phyloP scores from a whole-genome alignment of 2,113 vertebrate genomes.

The Furnarius figulus region DNA sequence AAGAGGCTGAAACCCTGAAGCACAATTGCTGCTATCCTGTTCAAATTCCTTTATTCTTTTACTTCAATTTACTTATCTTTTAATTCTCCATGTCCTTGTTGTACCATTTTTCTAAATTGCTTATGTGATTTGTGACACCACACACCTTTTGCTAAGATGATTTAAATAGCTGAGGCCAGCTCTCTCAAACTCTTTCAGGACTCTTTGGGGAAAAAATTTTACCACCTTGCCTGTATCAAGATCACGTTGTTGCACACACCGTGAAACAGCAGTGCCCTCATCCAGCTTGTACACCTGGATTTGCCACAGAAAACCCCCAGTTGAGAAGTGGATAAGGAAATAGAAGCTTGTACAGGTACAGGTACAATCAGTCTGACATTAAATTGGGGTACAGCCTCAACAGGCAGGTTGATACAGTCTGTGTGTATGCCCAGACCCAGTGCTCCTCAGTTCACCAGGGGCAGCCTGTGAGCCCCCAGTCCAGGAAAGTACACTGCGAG shows the following conservation, averaged over 20 bases:
- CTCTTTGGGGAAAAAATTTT: neutral
- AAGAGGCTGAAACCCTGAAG: neutral
- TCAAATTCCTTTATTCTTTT: neutral
- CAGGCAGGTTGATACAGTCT: neutral
- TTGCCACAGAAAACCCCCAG: neutral
- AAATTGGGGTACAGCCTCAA: neutral
- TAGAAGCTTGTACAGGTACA: neutral
- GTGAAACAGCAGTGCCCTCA: neutral
- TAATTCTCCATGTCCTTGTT: neutral
- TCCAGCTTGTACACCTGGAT: neutral
- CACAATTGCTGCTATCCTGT: neutral
- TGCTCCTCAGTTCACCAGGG: neutral
- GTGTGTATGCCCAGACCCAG: neutral
- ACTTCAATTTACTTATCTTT: neutral
- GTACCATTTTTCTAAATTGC: neutral
- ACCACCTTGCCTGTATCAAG: neutral
- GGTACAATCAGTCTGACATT: neutral
- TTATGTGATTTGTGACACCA: neutral
- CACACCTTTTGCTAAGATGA: neutral
- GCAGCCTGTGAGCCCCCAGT: neutral
- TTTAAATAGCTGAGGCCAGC: neutral
- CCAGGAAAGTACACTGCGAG: neutral
- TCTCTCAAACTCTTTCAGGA: neutral
- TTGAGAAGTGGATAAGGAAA: neutral
- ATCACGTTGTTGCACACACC: neutral